These are phyloP conservation scores for Dynastes hyllus DNA, from an alignment of 2,888 invertebrate genomes.

Conservation along the genomic window DNA sequence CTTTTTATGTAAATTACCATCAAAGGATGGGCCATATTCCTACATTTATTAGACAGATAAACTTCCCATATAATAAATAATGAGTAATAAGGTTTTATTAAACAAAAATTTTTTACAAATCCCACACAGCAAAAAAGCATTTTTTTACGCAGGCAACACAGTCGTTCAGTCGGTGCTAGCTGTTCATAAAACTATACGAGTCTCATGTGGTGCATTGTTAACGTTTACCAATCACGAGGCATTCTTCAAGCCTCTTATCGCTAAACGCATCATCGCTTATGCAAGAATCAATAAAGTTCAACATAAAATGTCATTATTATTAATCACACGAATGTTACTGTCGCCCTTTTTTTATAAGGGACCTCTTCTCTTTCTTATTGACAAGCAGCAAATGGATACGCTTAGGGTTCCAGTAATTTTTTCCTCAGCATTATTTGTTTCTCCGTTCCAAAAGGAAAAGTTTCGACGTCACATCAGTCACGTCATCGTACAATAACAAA, in stretches of 20 bases:
- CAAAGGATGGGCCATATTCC: neutral
- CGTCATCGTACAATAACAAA: neutral
- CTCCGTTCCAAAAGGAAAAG: neutral
- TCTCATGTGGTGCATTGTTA: constrained; percentile 8
- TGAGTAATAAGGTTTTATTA: neutral
- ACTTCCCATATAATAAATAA: neutral
- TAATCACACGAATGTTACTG: constrained; percentile 34
- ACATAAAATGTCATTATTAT: constrained; percentile 45
- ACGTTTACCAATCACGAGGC: constrained; percentile 16
- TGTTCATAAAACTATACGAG: constrained; percentile 34
- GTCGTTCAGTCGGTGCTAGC: neutral
- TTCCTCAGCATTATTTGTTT: neutral
- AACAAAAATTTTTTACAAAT: constrained; percentile 26
- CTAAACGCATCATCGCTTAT: neutral
- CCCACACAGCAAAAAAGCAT: constrained; percentile 17
- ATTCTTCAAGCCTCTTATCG: constrained; percentile 26
- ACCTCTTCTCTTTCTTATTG: neutral
- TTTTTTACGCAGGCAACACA: constrained; percentile 15
- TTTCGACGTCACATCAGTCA: constrained; percentile 18
- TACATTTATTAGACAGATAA: neutral
- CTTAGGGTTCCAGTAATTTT: constrained; percentile 5
- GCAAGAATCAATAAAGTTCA: constrained; percentile 34
- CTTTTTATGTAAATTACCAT: neutral
- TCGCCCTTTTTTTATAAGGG: neutral
- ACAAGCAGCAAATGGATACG: neutral